Evolutionary conservation across 2,113 vertebrate genomes (phyloP), one percentile per base, ranked within the genome.

Genomic region (Rousettus leschenaultii): DNA sequence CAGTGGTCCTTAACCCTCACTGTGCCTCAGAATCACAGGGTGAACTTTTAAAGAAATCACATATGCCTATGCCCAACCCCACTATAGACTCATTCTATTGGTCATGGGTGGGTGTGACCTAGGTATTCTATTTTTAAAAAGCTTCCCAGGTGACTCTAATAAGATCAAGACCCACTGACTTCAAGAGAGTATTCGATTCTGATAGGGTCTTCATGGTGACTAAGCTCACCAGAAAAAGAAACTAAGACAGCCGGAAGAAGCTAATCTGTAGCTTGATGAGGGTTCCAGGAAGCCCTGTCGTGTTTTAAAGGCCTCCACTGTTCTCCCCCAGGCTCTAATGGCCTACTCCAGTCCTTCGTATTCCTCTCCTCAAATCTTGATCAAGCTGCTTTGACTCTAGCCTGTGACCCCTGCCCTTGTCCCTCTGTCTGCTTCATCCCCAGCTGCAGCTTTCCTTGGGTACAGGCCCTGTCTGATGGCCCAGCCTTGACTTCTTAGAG

Each of bases 181-280:
- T 95, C 66, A 83, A 89, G n/a, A 95, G 26, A 70, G 26, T 21
- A 66, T 91, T 59, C 85, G 68, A 85, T 89, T 93, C 71, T 75
- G 26, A 70, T 59, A 84, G 63, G 35, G 24, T 79, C 35, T 92
- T 86, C 21, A 6, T 55, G 73, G 16, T 89, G 35, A 53, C 66
- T 78, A 7, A 14, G 28, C 35, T 86, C 30, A 80, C 21, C 3
- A 59, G 89, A 35, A 59, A 95, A 71, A 90, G 30, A 88, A 91
- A 43, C 5, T 7, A 22, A 6, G 38, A 45, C 28, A 15, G 51
- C 53, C 35, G 68, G 89, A 83, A 65, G 70, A 87, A 85, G 14
- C 6, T 79, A 15, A 35, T 70, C 51, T 71, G 19, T 8, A n/a
- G 61, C 53, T 88, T 57, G 80, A 85, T 74, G 89, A 63, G 24